Percentiles rank a stretch among this genome's conserved stretches.
Evolutionary conservation across 2,113 vertebrate genomes (phyloP).

Genomic region (Mionectes macconnelli): DNA sequence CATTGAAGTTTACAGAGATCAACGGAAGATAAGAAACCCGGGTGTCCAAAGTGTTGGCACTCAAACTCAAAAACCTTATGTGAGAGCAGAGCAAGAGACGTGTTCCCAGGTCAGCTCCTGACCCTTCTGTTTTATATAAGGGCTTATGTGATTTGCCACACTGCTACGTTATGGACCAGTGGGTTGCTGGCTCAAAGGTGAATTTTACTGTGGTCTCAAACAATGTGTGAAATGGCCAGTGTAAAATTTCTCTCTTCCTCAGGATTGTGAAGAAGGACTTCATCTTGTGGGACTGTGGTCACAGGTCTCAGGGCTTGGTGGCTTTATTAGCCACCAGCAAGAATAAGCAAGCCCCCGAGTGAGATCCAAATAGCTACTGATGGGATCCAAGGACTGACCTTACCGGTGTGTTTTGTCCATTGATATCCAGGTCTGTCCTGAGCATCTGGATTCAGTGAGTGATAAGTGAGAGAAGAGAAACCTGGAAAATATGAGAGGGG

Average conservation of each 20-base stretch:
- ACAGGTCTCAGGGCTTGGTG: not conserved
- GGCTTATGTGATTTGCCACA: not conserved
- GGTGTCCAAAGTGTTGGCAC: not conserved
- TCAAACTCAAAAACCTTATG: rapidly evolving
- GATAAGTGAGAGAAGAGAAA: not conserved
- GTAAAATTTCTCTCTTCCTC: not conserved
- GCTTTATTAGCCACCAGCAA: not conserved
- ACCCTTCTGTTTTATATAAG: not conserved
- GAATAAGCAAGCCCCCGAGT: not conserved
- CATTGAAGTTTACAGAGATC: not conserved
- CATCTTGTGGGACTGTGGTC: not conserved
- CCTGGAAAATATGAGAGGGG: not conserved
- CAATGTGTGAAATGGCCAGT: not conserved
- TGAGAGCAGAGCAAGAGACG: not conserved
- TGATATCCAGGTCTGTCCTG: not conserved
- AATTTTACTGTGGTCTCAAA: not conserved
- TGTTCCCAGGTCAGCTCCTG: not conserved
- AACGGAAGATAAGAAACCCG: not conserved
- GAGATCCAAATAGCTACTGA: not conserved
- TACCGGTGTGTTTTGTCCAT: not conserved
- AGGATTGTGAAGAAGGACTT: not conserved
- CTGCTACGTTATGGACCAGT: not conserved
- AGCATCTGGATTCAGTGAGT: not conserved
- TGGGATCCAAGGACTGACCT: not conserved
- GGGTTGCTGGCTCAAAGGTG: not conserved